Evolutionary conservation across 2,888 invertebrate genomes (phyloP).

Genomic region (Sylvicola cinctus): DNA sequence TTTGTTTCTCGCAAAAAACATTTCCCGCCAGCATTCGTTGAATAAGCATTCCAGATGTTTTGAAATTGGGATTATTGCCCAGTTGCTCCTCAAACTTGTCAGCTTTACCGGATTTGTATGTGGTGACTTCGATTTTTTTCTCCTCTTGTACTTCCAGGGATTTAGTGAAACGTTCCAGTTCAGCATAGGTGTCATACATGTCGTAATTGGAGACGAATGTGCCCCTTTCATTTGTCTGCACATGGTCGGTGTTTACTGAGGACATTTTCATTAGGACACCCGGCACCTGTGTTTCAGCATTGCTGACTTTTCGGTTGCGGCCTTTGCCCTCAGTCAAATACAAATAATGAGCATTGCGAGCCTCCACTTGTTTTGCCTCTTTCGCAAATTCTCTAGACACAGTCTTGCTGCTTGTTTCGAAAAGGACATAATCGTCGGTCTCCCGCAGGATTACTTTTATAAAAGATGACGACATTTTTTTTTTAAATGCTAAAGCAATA

Average conservation of each 20-base stretch:
- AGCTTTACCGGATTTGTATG: slow-evolving; percentile 15
- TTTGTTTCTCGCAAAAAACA: slow-evolving; percentile 41
- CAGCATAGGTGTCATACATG: slow-evolving; percentile 49
- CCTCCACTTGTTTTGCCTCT: slow-evolving; percentile 34
- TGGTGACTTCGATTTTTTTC: slow-evolving; percentile 25
- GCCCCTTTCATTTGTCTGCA: slow-evolving; percentile 31
- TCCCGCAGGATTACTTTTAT: slow-evolving; percentile 42
- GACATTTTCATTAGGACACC: slow-evolving; percentile 38
- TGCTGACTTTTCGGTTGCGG: slow-evolving; percentile 39
- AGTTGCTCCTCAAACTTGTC: slow-evolving; percentile 4
- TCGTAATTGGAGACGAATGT: slow-evolving; percentile 58
- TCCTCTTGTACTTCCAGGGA: slow-evolving; percentile 23
- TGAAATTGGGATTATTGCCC: slow-evolving; percentile 23
- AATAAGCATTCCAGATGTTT: slow-evolving; percentile 39
- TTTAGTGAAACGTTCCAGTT: slow-evolving; percentile 19
- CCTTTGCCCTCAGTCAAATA: slow-evolving; percentile 46
- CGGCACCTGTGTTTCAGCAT: slow-evolving; percentile 50
- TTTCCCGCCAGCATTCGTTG: slow-evolving; percentile 54
- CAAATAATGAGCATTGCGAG: slow-evolving; percentile 43
- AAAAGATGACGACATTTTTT: slow-evolving; percentile 21
- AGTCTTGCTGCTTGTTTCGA: slow-evolving; percentile 40
- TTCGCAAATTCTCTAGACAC: slow-evolving; percentile 32
- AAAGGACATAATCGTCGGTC: slow-evolving; percentile 40
- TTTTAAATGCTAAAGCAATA: neutral
- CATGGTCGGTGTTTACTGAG: slow-evolving; percentile 35